Conservation (phyloP, 2,797 vertebrate genomes). For the Mallotus villosus region DNA sequence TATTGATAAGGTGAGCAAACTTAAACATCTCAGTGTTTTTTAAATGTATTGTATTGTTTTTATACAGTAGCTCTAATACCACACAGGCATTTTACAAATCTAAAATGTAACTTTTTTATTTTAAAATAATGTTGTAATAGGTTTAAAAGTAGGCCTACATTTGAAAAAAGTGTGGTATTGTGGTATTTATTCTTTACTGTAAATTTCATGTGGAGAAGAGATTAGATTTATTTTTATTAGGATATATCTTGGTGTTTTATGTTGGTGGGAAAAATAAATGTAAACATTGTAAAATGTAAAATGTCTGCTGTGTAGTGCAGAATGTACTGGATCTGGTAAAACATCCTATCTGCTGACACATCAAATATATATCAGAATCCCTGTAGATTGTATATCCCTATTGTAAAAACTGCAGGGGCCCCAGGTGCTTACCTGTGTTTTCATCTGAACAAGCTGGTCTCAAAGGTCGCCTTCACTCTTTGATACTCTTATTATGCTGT, state of each 20-base stretch:
- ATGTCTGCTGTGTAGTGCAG: background rate
- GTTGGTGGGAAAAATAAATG: background rate
- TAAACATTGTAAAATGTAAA: no score
- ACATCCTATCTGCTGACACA: no score
- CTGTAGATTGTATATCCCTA: no score
- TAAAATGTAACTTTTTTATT: background rate
- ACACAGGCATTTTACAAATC: no score
- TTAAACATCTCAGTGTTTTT: background rate
- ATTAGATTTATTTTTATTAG: background rate
- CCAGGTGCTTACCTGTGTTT: no score
- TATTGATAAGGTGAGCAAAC: conserved; percentile 71
- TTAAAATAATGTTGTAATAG: no score
- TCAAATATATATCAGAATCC: no score
- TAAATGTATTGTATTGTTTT: background rate
- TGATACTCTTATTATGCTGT: background rate
- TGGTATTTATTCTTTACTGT: background rate
- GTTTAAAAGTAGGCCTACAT: background rate
- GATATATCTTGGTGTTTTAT: background rate
- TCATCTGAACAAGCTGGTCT: no score
- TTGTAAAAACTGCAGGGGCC: no score
- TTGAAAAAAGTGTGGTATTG: background rate
- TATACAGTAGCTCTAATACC: background rate
- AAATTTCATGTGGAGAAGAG: background rate
- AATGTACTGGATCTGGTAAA: background rate
- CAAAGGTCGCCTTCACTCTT: background rate